Conservation (phyloP, 2,113 vertebrate genomes). For the Eulemur macaco region DNA sequence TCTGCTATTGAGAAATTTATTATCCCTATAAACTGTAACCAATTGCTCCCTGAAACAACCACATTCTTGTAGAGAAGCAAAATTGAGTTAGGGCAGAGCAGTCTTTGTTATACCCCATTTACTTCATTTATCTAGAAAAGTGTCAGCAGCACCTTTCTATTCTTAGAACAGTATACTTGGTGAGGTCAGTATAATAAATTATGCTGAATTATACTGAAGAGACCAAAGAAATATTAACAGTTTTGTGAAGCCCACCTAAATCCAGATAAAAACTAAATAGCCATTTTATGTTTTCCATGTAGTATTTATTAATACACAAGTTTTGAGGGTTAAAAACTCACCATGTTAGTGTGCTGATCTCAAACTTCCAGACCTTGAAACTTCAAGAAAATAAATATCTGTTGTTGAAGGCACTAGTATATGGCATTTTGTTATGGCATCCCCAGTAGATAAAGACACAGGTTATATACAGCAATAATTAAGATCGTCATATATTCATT, state of each 20-base stretch:
- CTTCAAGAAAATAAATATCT: neutral
- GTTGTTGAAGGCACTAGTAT: neutral
- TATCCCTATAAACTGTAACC: neutral
- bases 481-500: neutral
- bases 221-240: neutral
- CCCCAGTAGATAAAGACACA: neutral
- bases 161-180: neutral
- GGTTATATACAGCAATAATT: neutral
- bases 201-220: neutral
- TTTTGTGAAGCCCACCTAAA: neutral
- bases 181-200: conserved; percentile 3
- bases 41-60: neutral
- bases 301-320: neutral
- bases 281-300: neutral
- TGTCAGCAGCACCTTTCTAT: neutral
- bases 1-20: neutral
- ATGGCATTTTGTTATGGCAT: neutral
- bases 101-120: neutral
- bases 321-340: neutral
- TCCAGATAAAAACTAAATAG: neutral
- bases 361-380: neutral
- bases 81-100: neutral
- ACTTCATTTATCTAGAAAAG: neutral
- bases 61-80: neutral
- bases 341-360: accelerated